Percentiles rank a stretch among this genome's conserved stretches.
Evolutionary conservation across 2,888 invertebrate genomes (phyloP).

Genomic region (Glaucopsyche alexis): DNA sequence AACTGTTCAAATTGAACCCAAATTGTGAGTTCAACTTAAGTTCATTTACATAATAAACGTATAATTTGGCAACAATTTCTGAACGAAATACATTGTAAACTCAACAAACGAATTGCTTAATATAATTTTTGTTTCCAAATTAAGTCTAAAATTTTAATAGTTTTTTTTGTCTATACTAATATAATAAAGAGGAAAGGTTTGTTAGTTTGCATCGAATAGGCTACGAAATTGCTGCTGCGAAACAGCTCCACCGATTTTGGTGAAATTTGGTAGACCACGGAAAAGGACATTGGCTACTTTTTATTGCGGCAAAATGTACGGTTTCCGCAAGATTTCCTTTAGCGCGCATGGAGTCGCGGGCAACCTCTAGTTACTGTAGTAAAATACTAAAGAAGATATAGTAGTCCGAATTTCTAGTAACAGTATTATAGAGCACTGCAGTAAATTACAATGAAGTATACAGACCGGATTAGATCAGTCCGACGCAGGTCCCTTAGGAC

Average conservation of each 20-base stretch:
- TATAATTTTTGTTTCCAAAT: background rate
- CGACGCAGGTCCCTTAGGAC: constrained; percentile 8
- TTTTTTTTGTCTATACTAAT: too few relatives aligned
- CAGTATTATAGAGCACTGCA: constrained; percentile 23
- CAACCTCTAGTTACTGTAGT: too few relatives aligned
- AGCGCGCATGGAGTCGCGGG: too few relatives aligned
- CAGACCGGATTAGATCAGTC: constrained; percentile 41
- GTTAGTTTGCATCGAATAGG: too few relatives aligned
- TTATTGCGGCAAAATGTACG: too few relatives aligned
- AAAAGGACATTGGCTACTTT: too few relatives aligned
- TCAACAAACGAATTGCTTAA: background rate
- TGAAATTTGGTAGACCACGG: too few relatives aligned
- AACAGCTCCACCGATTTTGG: too few relatives aligned
- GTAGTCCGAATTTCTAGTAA: background rate
- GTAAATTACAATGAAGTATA: constrained; percentile 37
- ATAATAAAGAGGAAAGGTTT: too few relatives aligned
- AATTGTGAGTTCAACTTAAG: background rate
- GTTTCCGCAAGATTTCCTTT: too few relatives aligned
- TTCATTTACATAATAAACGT: background rate
- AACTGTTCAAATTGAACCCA: background rate
- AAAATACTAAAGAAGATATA: background rate
- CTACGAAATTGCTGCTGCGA: too few relatives aligned
- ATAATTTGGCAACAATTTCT: constrained; percentile 1
- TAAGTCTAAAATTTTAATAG: background rate
- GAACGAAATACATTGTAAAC: background rate